Base-by-base conservation (phyloP, 37 sponge, comb jelly and placozoan species). In the Cladorhizidae sp. region DNA sequence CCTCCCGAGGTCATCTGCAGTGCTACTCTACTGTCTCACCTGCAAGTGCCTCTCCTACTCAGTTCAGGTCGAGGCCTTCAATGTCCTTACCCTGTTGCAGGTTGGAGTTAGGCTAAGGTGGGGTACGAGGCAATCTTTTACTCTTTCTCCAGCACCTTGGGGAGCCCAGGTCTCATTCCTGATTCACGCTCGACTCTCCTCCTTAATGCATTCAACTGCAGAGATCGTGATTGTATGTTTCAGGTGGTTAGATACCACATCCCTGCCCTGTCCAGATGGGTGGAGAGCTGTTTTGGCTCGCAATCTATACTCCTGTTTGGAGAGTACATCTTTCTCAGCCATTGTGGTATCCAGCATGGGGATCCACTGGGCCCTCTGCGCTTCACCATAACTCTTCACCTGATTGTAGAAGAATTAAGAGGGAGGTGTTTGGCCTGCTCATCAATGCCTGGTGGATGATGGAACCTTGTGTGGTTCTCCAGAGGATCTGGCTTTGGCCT, bases 401-500 rank as follows among this genome's bases (percentile, higher is more conserved):
- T 37, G 3, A 67, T 67, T 15, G 68, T 67, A 2, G 40, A 67
- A 67, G 68, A 18, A 67, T 67, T 21, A 67, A 67, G 68, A 29
- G 68, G 33, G 33, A 67, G 15, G 68, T 67, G 6, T 37, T 37
- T 9, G 29, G 38, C 17, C 37, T 67, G 25, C 64, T 64, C 9
- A 29, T 22, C 64, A 64, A 64, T 26, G 64, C 31, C 64, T 64
- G 64, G 64, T 64, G 20, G 31, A 64, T 64, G 64, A 64, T 26
- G 64, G 64, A 9, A 64, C 64, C 31, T 26, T 64, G 64, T 64
- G 64, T 64, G 64, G 64, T n/a, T 11, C 15, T 8, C n/a, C 64
- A 21, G 31, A 64, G 64, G 64, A 64, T 64, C 64, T 64, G 25
- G 64, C 64, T 21, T n/a, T 64, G n/a, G n/a, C n/a, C n/a, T n/a